phyloP scores from a whole-genome alignment of 2,888 invertebrate genomes.

The Drosophila leonis region DNA sequence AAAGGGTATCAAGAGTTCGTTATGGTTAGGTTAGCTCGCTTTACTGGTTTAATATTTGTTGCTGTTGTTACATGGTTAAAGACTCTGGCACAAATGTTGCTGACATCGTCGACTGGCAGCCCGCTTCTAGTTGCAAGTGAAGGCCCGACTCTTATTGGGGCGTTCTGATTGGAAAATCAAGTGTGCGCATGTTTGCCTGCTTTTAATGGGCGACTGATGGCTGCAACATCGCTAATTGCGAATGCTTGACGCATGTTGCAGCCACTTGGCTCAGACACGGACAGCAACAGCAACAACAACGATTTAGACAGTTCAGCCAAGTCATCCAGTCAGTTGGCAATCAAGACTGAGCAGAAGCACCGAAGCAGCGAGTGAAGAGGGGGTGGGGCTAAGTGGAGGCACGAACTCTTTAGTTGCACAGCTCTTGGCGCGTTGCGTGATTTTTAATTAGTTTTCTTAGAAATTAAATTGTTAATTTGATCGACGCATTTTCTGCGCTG shows the following conservation, averaged over 20 bases:
- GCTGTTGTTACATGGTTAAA: constrained; percentile 37
- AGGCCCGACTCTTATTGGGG: constrained; percentile 37
- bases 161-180: constrained; percentile 80
- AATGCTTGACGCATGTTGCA: constrained; percentile 80
- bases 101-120: constrained; percentile 54
- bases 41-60: constrained; percentile 30
- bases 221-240: constrained; percentile 78
- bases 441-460: constrained; percentile 84
- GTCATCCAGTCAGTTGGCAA: constrained; percentile 49
- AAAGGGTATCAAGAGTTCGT: constrained; percentile 25
- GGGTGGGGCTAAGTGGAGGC: background rate
- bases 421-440: constrained; percentile 67
- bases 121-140: constrained; percentile 17
- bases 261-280: constrained; percentile 74
- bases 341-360: constrained; percentile 13
- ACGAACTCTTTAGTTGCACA: constrained; percentile 50
- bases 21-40: background rate
- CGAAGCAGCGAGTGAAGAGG: background rate
- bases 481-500: constrained; percentile 76
- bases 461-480: constrained; percentile 84
- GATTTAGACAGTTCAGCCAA: constrained; percentile 67
- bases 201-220: constrained; percentile 76
- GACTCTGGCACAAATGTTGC: constrained; percentile 57
- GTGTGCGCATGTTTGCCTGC: constrained; percentile 76
- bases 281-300: constrained; percentile 40